A percentile compares a stretch with the other conserved stretches of the same genome.
Conservation (phyloP, 2,888 invertebrate species). For the Lottia gigantea region DNA sequence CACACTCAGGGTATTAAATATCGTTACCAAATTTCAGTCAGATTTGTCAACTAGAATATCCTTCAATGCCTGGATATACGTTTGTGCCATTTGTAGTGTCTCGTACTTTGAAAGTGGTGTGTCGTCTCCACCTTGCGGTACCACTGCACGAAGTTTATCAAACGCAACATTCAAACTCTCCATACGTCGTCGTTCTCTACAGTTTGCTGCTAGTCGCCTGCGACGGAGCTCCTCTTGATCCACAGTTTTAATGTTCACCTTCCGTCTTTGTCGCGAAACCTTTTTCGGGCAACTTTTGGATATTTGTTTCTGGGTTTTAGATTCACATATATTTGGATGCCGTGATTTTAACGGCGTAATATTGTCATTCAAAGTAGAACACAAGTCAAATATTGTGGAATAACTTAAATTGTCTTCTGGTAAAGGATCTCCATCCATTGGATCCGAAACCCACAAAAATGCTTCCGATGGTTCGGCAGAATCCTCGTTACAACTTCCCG, state of each 20-base stretch:
- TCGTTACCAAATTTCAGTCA: too few relatives aligned
- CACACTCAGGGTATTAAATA: too few relatives aligned
- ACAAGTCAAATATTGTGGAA: constrained; percentile 1
- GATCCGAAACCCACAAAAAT: too few relatives aligned
- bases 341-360: background rate
- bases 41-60: constrained; percentile 75
- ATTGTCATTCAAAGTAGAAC: background rate
- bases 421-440: too few relatives aligned
- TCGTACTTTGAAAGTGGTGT: constrained; percentile 94
- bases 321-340: background rate
- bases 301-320: background rate
- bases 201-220: constrained; percentile 90
- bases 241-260: constrained; percentile 2
- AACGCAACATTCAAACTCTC: constrained; percentile 94
- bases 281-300: background rate
- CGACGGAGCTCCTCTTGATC: constrained; percentile 41
- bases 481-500: too few relatives aligned
- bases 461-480: too few relatives aligned
- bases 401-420: background rate
- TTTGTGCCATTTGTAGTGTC: constrained; percentile 96
- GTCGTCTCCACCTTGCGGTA: constrained; percentile 92
- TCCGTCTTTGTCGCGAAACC: background rate
- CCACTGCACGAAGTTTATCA: constrained; percentile 86
- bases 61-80: constrained; percentile 90
- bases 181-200: constrained; percentile 90